Evolutionary conservation across 2,797 vertebrate species (phyloP).

Genomic region (Poeciliopsis turneri): DNA sequence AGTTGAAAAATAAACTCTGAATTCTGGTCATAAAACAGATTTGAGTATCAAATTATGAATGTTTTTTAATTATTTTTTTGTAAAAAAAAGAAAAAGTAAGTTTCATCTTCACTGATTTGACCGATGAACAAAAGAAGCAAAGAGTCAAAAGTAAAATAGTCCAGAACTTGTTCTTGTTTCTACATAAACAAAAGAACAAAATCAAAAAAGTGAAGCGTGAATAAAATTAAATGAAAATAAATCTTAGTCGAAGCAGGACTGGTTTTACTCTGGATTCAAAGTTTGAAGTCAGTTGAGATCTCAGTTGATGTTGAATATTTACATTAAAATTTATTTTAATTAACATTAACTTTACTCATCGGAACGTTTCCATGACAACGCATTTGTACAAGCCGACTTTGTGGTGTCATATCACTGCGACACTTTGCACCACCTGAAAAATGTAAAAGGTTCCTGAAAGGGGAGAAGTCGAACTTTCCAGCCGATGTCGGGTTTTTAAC

Average conservation of each 20-base stretch:
- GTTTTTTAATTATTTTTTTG: not conserved
- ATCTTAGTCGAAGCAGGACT: not conserved
- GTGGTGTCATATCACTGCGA: too few species aligned
- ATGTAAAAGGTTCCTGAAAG: too few species aligned
- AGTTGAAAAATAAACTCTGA: constrained; percentile 1
- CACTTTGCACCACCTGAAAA: too few species aligned
- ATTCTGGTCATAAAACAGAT: not conserved
- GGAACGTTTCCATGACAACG: too few species aligned
- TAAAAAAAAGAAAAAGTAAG: too few species aligned
- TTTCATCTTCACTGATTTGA: not conserved
- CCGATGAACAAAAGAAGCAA: not conserved
- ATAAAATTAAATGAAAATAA: not conserved
- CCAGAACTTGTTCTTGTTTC: too few species aligned
- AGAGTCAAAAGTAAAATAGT: not conserved
- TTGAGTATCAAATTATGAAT: not conserved
- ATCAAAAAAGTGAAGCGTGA: not conserved
- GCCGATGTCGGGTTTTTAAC: too few species aligned
- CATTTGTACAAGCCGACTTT: too few species aligned
- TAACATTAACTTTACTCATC: too few species aligned
- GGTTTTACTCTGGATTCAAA: not conserved
- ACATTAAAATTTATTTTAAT: too few species aligned
- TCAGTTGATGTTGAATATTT: too few species aligned
- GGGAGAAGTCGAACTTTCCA: too few species aligned
- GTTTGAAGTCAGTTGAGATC: not conserved
- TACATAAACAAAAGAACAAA: not conserved